phyloP scores from a whole-genome alignment of 2,113 vertebrate genomes.

The Sphaerodactylus townsendi region DNA sequence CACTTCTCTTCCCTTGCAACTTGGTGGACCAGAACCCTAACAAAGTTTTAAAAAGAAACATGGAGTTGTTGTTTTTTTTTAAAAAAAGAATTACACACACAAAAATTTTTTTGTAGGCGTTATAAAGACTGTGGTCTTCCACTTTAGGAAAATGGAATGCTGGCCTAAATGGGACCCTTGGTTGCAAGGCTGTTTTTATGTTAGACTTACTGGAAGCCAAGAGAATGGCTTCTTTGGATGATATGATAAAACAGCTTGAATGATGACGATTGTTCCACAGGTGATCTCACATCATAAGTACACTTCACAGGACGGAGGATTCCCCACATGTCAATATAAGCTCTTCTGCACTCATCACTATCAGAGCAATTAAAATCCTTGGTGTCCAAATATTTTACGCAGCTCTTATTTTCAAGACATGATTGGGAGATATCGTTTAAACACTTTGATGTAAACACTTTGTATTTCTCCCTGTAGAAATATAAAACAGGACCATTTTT shows the following conservation, averaged over 20 bases:
- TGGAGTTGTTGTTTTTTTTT: too few relatives aligned
- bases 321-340: slow-evolving; percentile 82
- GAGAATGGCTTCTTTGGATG: slow-evolving; percentile 82
- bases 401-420: slow-evolving; percentile 69
- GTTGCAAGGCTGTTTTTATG: too few relatives aligned
- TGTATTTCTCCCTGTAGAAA: slow-evolving; percentile 73
- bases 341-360: slow-evolving; percentile 79
- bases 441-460: slow-evolving; percentile 77
- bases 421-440: slow-evolving; percentile 72
- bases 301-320: slow-evolving; percentile 80
- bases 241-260: slow-evolving; percentile 80
- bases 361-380: slow-evolving; percentile 74
- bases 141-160: too few relatives aligned
- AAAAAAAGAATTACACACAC: too few relatives aligned
- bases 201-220: slow-evolving; percentile 81
- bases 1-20: too few relatives aligned
- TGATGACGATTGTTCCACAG: slow-evolving; percentile 66
- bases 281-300: slow-evolving; percentile 70
- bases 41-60: too few relatives aligned
- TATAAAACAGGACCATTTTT: not conserved
- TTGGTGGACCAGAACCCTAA: not conserved
- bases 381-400: slow-evolving; percentile 72
- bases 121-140: too few relatives aligned
- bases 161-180: too few relatives aligned
- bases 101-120: too few relatives aligned